These are phyloP conservation scores for Eidolon helvum DNA, from an alignment of 2,113 vertebrate genomes.

Conservation along the genomic window DNA sequence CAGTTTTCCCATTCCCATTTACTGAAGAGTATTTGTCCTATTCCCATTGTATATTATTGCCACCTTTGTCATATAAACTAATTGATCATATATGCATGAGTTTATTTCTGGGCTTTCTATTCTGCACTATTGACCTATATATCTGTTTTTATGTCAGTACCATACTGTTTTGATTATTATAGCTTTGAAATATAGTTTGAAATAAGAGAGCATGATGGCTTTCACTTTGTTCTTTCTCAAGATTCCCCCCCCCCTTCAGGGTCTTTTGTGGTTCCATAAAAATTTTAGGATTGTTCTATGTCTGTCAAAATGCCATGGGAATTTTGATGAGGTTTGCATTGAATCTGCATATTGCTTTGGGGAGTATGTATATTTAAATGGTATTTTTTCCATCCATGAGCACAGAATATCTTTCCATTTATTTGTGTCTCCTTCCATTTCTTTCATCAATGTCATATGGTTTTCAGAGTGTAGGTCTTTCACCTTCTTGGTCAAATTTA, in stretches of 20 bases:
- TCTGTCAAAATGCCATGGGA: neutral
- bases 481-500: neutral
- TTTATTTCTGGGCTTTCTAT: neutral
- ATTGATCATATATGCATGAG: neutral
- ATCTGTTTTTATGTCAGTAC: neutral
- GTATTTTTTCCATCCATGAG: neutral
- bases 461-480: neutral
- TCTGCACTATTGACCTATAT: neutral
- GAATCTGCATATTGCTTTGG: neutral
- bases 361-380: neutral
- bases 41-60: neutral
- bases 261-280: neutral
- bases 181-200: neutral
- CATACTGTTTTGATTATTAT: neutral
- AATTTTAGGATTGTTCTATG: neutral
- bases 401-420: neutral
- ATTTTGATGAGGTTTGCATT: neutral
- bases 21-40: neutral
- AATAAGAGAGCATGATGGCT: neutral
- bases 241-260: neutral
- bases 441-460: neutral
- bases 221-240: neutral
- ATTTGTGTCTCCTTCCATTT: neutral
- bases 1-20: neutral
- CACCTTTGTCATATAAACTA: neutral